Evolutionary conservation across 2,797 vertebrate species (phyloP).

Genomic region (Lepidocolaptes lacrymiger): DNA sequence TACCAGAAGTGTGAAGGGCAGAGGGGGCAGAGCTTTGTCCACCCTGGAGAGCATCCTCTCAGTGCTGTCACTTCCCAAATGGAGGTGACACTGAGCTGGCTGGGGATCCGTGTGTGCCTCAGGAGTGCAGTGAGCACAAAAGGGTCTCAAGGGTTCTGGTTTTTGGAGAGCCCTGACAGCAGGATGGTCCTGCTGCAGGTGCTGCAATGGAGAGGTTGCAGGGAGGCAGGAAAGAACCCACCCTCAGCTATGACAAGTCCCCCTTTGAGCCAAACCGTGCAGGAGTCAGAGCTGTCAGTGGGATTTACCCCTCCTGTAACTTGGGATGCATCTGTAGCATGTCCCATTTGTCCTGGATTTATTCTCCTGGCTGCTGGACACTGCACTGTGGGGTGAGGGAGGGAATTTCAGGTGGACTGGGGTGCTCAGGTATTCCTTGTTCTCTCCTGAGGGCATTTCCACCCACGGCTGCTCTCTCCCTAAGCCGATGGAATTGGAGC

Average conservation of each 20-base stretch:
- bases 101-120: background rate
- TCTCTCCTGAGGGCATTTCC: background rate
- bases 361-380: background rate
- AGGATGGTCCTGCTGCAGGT: fast-evolving
- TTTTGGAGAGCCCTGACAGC: background rate
- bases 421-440: background rate
- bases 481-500: background rate
- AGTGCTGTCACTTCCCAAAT: background rate
- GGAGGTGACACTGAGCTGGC: background rate
- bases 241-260: background rate
- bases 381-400: background rate
- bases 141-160: background rate
- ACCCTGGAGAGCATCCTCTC: background rate
- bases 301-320: fast-evolving
- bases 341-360: too few relatives aligned
- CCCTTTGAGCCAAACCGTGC: background rate
- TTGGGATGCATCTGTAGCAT: background rate
- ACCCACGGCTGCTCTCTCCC: background rate
- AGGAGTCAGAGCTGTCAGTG: fast-evolving
- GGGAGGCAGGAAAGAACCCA: fast-evolving
- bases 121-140: fast-evolving
- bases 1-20: background rate
- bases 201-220: background rate
- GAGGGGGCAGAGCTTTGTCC: background rate
- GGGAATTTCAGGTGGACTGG: background rate